Evolutionary conservation across 2,888 invertebrate species (phyloP).

Genomic region (Tiliacea aurago): DNA sequence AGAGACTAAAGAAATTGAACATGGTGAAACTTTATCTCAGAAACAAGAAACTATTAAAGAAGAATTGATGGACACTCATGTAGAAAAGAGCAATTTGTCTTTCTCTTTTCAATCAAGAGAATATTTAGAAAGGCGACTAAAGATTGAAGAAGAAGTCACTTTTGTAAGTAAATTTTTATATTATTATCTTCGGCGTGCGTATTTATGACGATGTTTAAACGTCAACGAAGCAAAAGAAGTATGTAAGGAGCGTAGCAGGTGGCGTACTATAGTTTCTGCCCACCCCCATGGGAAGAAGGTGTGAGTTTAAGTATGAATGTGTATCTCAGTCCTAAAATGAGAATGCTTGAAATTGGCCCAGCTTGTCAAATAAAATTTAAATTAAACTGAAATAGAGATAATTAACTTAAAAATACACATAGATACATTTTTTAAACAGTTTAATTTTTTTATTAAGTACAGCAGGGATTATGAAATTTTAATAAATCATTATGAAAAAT

Average conservation of each 20-base stretch:
- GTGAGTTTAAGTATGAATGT: too few species aligned
- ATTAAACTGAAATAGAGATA: background rate
- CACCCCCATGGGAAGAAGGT: too few species aligned
- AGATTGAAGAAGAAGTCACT: constrained; percentile 87
- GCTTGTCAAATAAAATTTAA: background rate
- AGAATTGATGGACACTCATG: constrained; percentile 50
- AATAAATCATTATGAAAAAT: background rate
- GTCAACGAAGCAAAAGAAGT: too few species aligned
- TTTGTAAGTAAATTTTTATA: constrained; percentile 78
- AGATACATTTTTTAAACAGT: too few species aligned
- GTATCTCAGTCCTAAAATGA: background rate
- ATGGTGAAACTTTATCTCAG: constrained; percentile 34
- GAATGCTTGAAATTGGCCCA: background rate
- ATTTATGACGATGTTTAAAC: too few species aligned
- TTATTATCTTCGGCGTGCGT: too few species aligned
- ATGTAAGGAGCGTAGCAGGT: too few species aligned
- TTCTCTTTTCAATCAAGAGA: constrained; percentile 71
- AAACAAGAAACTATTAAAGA: constrained; percentile 24
- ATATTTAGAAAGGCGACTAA: constrained; percentile 82
- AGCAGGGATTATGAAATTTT: background rate
- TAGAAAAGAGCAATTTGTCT: constrained; percentile 49
- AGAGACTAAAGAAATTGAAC: constrained; percentile 39
- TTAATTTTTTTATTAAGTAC: background rate
- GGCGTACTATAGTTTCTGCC: too few species aligned
- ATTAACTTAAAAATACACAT: background rate